Percentiles rank a stretch among this genome's conserved stretches.
Conservation (phyloP, 1,140 invertebrate species). For the Orussus abietinus region DNA sequence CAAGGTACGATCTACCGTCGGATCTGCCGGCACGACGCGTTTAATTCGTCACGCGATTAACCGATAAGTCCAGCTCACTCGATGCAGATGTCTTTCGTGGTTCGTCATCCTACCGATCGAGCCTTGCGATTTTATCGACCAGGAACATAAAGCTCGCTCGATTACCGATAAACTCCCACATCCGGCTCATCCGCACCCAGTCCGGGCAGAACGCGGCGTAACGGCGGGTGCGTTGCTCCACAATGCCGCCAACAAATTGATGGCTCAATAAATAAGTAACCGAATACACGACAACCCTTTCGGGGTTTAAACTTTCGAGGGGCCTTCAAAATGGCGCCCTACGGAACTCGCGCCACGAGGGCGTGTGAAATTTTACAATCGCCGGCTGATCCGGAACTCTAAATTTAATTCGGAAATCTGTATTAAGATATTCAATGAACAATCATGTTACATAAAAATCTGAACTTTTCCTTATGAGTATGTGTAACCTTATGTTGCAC, state of each 20-base stretch:
- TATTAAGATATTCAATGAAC: no score
- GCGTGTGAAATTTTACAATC: constrained; percentile 39
- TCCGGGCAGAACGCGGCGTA: constrained; percentile 18
- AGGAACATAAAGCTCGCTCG: constrained; percentile 23
- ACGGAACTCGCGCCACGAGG: not conserved
- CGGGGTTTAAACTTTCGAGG: constrained; percentile 41
- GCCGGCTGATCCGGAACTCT: no score
- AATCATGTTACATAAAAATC: no score
- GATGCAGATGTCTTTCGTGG: no score
- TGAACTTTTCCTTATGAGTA: no score
- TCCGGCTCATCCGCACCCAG: constrained; percentile 20
- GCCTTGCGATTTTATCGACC: constrained; percentile 22
- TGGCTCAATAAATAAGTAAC: constrained; percentile 52
- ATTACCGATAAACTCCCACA: constrained; percentile 29
- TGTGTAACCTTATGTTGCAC: no score
- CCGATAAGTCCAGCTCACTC: no score
- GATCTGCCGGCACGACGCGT: no score
- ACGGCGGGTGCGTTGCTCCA: constrained; percentile 15
- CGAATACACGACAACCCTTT: constrained; percentile 37
- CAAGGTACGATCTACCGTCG: no score
- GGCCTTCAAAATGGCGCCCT: constrained; percentile 12
- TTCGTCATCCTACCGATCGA: no score
- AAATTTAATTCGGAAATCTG: no score
- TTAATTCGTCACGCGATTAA: no score
- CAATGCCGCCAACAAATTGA: constrained; percentile 36